These are phyloP conservation scores for Scortum barcoo DNA, from an alignment of 2,113 vertebrate genomes.

Conservation along the genomic window DNA sequence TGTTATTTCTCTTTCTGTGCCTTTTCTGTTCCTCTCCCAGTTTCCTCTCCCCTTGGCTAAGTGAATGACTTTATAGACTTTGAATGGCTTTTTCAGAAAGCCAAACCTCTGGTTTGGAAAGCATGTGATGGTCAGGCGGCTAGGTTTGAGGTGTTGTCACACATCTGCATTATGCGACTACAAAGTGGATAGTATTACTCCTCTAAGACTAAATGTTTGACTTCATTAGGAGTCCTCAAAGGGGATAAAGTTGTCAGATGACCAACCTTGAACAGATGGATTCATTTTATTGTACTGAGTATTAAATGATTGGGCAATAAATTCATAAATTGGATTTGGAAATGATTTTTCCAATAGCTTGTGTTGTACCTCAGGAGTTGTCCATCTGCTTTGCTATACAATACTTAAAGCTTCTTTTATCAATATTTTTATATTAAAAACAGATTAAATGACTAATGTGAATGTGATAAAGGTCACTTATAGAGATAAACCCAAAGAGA, in stretches of 20 bases:
- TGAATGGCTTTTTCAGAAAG: constrained; percentile 39
- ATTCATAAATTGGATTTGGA: neutral
- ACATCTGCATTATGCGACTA: constrained; percentile 25
- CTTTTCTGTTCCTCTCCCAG: neutral
- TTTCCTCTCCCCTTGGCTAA: constrained; percentile 1
- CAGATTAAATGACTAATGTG: neutral
- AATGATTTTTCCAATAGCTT: neutral
- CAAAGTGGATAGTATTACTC: constrained; percentile 40
- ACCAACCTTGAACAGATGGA: constrained; percentile 24
- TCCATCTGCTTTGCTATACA: constrained; percentile 15
- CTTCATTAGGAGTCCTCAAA: neutral
- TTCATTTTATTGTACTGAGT: neutral
- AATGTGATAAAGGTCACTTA: neutral
- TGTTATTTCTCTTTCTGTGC: neutral
- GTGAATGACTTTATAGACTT: constrained; percentile 33
- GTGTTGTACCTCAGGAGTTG: neutral
- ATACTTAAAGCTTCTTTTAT: neutral
- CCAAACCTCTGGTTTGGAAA: constrained; percentile 52
- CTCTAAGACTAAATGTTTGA: constrained; percentile 12
- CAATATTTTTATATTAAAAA: neutral
- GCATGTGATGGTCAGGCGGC: constrained; percentile 43
- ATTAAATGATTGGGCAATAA: neutral
- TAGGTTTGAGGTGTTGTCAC: constrained; percentile 36
- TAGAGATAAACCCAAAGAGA: neutral
- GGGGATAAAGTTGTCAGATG: neutral